Evolutionary conservation across 2,797 vertebrate species (phyloP), one percentile per base, ranked within the genome.

Genomic region (Acipenser oxyrinchus): DNA sequence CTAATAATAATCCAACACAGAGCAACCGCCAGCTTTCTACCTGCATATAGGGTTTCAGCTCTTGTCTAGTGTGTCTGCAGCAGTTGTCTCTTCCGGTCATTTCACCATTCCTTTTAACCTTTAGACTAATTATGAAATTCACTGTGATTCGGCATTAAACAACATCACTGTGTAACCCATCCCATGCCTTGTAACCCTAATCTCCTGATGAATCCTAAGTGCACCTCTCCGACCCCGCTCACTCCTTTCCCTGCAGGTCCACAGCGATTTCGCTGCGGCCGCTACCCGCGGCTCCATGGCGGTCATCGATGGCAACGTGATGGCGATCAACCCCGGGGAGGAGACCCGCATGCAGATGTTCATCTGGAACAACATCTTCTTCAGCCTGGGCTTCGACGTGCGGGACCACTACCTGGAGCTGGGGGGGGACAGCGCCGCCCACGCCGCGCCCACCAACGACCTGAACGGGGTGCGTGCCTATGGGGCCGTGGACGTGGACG

Each of bases 321-420:
- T 99, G 97, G 97, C 97, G 71, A 99, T 99, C 82, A 99, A 99
- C 77, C 97, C 97, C 0, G 95, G 97, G 0, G 97, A 99, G 74
- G 97, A 99, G 82, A 97, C 96, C 7, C 95, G 93, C 76, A 99
- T 98, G 96, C 97, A 99, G 87, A 99, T 99, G 97, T 99, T 99
- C 80, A 98, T 99, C 81, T 99, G 97, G 97, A 99, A 99, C 88
- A 99, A 99, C 84, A 98, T 99, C 77, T 99, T 99, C 89, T 99
- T 99, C 81, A 99, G 96, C 82, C 84, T 99, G 76, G 96, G 97
- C 81, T 99, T 99, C 0, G 96, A 99, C 0, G 96, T 99, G 70
- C 90, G 95, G 8, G 97, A 99, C 85, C 96, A 99, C 81, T 99
- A 99, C 78, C 95, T 94, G 50, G 96, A 98, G 87, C 93, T 99